Base-by-base conservation (phyloP, 2,888 invertebrate species). In the Monopis laevigella region DNA sequence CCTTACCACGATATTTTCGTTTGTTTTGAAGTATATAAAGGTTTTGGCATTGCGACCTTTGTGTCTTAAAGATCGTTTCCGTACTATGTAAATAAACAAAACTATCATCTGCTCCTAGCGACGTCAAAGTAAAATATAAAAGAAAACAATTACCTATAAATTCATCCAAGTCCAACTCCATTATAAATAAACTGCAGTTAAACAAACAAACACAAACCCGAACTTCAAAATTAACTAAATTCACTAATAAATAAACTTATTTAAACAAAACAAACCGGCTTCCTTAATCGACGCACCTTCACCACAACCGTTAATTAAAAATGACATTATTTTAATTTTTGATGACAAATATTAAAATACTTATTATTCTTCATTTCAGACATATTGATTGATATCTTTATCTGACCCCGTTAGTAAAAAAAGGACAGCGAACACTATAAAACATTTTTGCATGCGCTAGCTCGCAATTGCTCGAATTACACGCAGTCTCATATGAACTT, bases 111-210 rank as follows among this genome's bases (percentile, higher is more conserved):
- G n/a, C n/a, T n/a, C n/a, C n/a, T n/a, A n/a, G n/a, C n/a, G n/a
- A n/a, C n/a, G n/a, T n/a, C n/a, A n/a, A n/a, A n/a, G n/a, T n/a
- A n/a, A n/a, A n/a, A n/a, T n/a, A n/a, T n/a, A n/a, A n/a, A n/a
- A n/a, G n/a, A n/a, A n/a, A n/a, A n/a, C n/a, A 2, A 14, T 32
- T 32, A 32, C 32, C 32, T 32, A 17, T 17, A 17, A 3, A 32
- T 14, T 32, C 32, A 32, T 32, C 32, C 10, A 17, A 32, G 17
- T 32, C 32, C 32, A 32, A n/a, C 32, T 32, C 17, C 32, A 32
- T 32, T 14, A 32, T 17, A 32, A 16, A 32, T n/a, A 17, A 16
- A 32, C 7, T 17, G 14, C 11, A 27, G 10, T 2, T 27, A 8
- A 29, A 29, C 12, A 29, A 29, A 29, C 29, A n/a, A n/a, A 29